Base-by-base conservation (phyloP, 2,888 invertebrate genomes). In the Choristoneura rosaceana region DNA sequence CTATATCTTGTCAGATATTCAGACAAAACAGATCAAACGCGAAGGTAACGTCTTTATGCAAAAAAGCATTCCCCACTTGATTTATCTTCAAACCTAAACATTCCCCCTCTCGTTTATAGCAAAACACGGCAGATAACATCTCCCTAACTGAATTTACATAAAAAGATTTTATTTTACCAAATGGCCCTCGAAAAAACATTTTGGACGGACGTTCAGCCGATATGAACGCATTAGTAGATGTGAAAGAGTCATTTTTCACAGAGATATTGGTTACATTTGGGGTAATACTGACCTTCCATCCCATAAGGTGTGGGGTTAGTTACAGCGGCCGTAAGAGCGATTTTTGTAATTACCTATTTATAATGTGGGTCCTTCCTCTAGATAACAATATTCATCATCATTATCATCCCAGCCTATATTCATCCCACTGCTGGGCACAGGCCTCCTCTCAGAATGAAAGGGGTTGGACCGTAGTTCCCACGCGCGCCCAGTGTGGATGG, bases 261-360 rank as follows among this genome's bases (percentile, higher is more conserved):
- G 76, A 74, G 81, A 80, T 81, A 80, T 79, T 81, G 80, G 79
- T 75, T 80, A 79, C 79, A 80, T 79, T 78, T 80, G 79, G 78
- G 74, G 78, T 78, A 77, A 77, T 77, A 78, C 80, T 80, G 81
- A 80, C 82, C 82, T 78, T 76, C 76, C 66, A 79, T 81, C 81
- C 78, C 78, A 70, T 76, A 77, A 33, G 79, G 77, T 63, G n/a
- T 17, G 75, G 80, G 14, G 0, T 0, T 14, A 65, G 10, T 74
- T n/a, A 7, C 4, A 73, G 76, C 75, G 74, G 43, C 2, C 52
- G 38, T 14, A 8, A 38, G 25, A 43, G 25, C 38, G n/a, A 10
- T 8, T 14, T 52, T 17, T 17, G 9, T 52, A n/a, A 3, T 41
- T 41, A 9, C 7, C 8, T 43, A 5, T 41, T 14, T 14, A 14